Conservation (phyloP, 2,797 vertebrate species). For the Garrulus glandarius region DNA sequence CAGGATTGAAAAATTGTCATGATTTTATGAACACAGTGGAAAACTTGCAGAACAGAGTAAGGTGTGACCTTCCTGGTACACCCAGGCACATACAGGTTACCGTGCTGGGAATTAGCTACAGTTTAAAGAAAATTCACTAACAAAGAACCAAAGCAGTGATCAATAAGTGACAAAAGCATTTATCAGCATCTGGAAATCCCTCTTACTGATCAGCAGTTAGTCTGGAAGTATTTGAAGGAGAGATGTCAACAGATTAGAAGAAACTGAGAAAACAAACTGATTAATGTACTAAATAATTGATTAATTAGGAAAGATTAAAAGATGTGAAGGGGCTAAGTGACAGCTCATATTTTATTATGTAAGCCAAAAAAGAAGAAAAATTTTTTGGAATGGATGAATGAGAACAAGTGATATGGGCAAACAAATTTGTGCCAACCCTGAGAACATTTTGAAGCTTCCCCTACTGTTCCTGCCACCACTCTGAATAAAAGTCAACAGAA, state of each 20-base stretch:
- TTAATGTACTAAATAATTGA: neutral
- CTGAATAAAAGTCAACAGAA: neutral
- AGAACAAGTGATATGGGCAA: neutral
- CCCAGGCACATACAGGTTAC: neutral
- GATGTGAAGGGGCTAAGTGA: neutral
- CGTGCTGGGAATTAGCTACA: neutral
- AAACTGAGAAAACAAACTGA: slow-evolving; percentile 1
- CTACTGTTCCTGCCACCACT: neutral
- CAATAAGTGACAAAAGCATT: neutral
- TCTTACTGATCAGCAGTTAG: neutral
- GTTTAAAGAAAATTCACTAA: neutral
- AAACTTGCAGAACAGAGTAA: neutral
- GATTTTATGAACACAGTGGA: neutral
- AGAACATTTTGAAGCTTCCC: neutral
- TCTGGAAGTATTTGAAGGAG: neutral
- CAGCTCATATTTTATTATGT: neutral
- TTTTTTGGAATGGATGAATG: neutral
- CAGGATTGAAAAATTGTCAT: neutral
- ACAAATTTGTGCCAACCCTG: neutral
- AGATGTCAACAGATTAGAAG: neutral
- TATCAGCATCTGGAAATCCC: neutral
- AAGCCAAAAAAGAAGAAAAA: neutral
- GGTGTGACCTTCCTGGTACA: neutral
- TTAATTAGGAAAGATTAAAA: slow-evolving; percentile 6
- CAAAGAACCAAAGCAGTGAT: neutral